phyloP scores from a whole-genome alignment of 2,797 vertebrate species.

The Neosilurus hyrtlii region DNA sequence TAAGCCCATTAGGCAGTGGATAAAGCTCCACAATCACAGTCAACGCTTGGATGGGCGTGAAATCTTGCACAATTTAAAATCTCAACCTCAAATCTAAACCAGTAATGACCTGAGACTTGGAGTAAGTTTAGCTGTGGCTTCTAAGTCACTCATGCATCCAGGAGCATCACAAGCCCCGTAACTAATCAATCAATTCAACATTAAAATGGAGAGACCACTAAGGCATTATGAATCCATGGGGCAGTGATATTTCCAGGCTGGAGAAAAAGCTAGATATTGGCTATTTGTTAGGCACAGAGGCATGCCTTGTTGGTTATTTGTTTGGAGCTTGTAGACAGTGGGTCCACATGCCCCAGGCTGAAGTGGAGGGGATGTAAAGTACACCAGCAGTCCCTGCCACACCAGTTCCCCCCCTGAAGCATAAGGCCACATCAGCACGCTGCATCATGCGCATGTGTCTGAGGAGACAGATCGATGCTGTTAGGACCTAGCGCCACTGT shows the following conservation, averaged over 20 bases:
- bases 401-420: constrained; percentile 46
- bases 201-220: constrained; percentile 36
- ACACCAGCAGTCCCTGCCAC: constrained; percentile 28
- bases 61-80: constrained; percentile 58
- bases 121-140: constrained; percentile 44
- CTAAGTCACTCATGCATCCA: constrained; percentile 51
- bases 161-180: constrained; percentile 30
- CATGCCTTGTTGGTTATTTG: constrained; percentile 34
- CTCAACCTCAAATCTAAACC: constrained; percentile 39
- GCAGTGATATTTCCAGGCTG: constrained; percentile 30
- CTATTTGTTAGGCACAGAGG: constrained; percentile 27
- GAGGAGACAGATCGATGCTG: constrained; percentile 90
- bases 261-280: neutral
- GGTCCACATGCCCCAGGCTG: constrained; percentile 25
- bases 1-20: constrained; percentile 63
- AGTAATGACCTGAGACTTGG: constrained; percentile 53
- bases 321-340: constrained; percentile 29
- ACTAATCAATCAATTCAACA: constrained; percentile 53
- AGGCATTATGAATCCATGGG: constrained; percentile 5
- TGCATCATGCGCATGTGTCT: constrained; percentile 59
- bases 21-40: constrained; percentile 52
- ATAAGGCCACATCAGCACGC: constrained; percentile 38
- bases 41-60: constrained; percentile 60
- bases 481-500: constrained; percentile 88
- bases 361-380: constrained; percentile 38